A percentile compares a stretch with the other conserved stretches of the same genome.
phyloP scores from a whole-genome alignment of 2,888 invertebrate genomes.

The Oscheius sp. region DNA sequence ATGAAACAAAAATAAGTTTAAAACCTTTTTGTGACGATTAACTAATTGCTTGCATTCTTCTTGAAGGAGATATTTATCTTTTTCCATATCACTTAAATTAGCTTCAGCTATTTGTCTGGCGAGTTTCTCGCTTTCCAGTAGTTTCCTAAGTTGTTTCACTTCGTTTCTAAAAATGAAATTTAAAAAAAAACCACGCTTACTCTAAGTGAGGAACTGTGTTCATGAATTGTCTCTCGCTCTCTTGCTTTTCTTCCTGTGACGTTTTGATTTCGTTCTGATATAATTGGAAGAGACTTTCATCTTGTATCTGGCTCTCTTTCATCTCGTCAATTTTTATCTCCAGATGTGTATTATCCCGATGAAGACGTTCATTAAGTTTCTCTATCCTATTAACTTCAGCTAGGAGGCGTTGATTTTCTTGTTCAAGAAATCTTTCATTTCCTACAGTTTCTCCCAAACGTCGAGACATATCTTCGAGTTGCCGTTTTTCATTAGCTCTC shows the following conservation, averaged over 20 bases:
- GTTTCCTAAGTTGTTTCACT: slow-evolving; percentile 36
- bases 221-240: slow-evolving; percentile 20
- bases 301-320: background rate
- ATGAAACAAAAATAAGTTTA: background rate
- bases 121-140: slow-evolving; percentile 43
- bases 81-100: slow-evolving; percentile 89
- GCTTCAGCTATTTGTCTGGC: slow-evolving; percentile 77
- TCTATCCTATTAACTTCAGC: slow-evolving; percentile 35
- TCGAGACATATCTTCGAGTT: slow-evolving; percentile 37
- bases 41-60: slow-evolving; percentile 55
- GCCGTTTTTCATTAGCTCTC: slow-evolving; percentile 39
- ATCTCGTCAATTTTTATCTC: slow-evolving; percentile 8
- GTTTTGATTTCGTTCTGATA: slow-evolving; percentile 20
- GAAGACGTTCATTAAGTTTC: slow-evolving; percentile 2
- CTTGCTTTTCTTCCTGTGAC: slow-evolving; percentile 23
- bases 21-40: slow-evolving; percentile 46
- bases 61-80: slow-evolving; percentile 88
- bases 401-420: slow-evolving; percentile 25
- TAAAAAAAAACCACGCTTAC: background rate
- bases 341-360: slow-evolving; percentile 17
- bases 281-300: slow-evolving; percentile 19
- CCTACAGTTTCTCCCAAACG: slow-evolving; percentile 40
- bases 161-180: slow-evolving; percentile 29
- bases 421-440: slow-evolving; percentile 40
- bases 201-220: slow-evolving; percentile 4